Percentiles rank a stretch among this genome's conserved stretches.
Evolutionary conservation across 2,888 invertebrate genomes (phyloP).

Genomic region (Mycalesis mineus): DNA sequence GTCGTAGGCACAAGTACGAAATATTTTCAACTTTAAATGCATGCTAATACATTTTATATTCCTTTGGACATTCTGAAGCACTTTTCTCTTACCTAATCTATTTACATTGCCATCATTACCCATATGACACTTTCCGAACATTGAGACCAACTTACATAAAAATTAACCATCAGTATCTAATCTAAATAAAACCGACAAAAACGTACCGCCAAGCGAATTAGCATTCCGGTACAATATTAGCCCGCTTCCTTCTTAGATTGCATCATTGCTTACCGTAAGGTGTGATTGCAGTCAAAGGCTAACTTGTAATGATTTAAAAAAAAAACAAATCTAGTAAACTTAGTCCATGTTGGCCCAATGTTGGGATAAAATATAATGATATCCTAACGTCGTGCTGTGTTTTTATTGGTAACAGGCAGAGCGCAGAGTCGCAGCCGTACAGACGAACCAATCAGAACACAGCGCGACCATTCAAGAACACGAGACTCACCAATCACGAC

Average conservation of each 20-base stretch:
- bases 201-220: too few species aligned
- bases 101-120: slow-evolving; percentile 60
- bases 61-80: slow-evolving; percentile 19
- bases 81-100: slow-evolving; percentile 21
- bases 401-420: slow-evolving; percentile 78
- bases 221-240: too few species aligned
- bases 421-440: slow-evolving; percentile 76
- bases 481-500: slow-evolving; percentile 55
- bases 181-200: too few species aligned
- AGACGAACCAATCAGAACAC: slow-evolving; percentile 79
- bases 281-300: too few species aligned
- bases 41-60: slow-evolving; percentile 41
- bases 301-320: too few species aligned
- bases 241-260: too few species aligned
- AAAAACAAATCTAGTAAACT: not conserved
- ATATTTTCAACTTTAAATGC: slow-evolving; percentile 56
- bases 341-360: slow-evolving; percentile 1
- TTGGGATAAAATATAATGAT: slow-evolving; percentile 15
- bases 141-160: slow-evolving; percentile 22
- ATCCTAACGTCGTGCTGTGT: slow-evolving; percentile 77
- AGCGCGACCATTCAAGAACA: slow-evolving; percentile 70
- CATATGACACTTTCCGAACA: slow-evolving; percentile 39
- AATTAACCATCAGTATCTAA: not conserved
- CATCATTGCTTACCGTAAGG: too few species aligned
- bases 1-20: slow-evolving; percentile 92